Conservation (phyloP, 2,113 vertebrate genomes). For the Dolichallabes microphthalmus region DNA sequence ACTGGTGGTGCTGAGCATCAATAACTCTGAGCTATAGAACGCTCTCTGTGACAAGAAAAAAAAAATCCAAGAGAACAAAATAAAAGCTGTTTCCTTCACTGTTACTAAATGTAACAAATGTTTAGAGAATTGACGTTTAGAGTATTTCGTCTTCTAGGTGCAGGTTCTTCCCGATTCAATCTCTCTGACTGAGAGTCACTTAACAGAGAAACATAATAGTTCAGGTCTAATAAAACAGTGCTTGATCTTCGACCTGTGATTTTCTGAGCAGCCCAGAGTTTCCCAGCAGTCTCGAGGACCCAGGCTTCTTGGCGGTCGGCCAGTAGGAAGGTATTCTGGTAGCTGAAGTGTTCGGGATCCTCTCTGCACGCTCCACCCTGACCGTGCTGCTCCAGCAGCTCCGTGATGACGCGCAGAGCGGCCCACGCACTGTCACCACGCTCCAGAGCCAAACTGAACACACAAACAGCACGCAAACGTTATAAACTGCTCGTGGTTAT, state of each 20-base stretch:
- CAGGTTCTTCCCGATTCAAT: too few species aligned
- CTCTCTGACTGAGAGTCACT: not conserved
- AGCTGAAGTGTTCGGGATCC: slow-evolving; percentile 77
- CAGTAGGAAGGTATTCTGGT: slow-evolving; percentile 94
- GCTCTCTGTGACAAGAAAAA: not conserved
- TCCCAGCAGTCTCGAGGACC: slow-evolving; percentile 89
- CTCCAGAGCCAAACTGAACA: slow-evolving; percentile 83
- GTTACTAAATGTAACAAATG: not conserved
- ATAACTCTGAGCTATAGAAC: not conserved
- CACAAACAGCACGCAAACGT: not conserved
- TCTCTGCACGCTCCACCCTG: slow-evolving; percentile 91
- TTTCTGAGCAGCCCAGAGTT: slow-evolving; percentile 86
- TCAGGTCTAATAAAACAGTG: not conserved
- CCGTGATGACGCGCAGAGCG: slow-evolving; percentile 79
- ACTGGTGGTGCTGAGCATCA: not conserved
- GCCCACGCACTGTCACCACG: slow-evolving; percentile 77
- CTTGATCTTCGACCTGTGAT: slow-evolving; percentile 73
- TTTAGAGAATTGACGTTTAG: not conserved
- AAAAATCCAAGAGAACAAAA: not conserved
- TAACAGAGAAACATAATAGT: not conserved
- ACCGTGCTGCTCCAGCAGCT: slow-evolving; percentile 79
- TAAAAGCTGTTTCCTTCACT: not conserved
- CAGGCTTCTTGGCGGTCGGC: slow-evolving; percentile 86
- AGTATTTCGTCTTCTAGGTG: not conserved
- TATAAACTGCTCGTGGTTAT: not conserved